Percentiles rank a stretch among this genome's conserved stretches.
Conservation (phyloP, 2,797 vertebrate species). For the Echeneis naucrates region DNA sequence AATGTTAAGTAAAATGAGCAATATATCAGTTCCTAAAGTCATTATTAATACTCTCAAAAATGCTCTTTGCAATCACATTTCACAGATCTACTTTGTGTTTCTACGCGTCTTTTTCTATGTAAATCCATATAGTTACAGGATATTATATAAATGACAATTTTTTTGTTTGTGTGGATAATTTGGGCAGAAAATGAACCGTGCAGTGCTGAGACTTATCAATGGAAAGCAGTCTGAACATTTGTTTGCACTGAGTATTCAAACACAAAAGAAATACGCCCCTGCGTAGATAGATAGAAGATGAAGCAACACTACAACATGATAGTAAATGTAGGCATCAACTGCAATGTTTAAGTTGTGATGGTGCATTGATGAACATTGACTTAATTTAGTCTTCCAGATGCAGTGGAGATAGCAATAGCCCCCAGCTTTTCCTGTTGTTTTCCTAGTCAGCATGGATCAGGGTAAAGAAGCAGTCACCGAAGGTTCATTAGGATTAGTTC, state of each 20-base stretch:
- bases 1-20: neutral
- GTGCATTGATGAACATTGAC: neutral
- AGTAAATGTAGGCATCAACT: neutral
- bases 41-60: neutral
- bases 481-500: neutral
- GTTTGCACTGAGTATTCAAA: neutral
- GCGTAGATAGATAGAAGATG: neutral
- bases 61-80: neutral
- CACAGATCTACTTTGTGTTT: too few relatives aligned
- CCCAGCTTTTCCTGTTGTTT: neutral
- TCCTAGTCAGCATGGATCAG: neutral
- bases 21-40: neutral
- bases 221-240: slow-evolving; percentile 6
- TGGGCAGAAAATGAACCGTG: slow-evolving; percentile 1
- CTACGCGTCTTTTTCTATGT: too few relatives aligned
- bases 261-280: neutral
- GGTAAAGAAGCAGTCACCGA: neutral
- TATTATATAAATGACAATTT: neutral
- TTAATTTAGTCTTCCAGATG: neutral
- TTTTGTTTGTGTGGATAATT: slow-evolving; percentile 8
- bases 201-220: slow-evolving; percentile 13
- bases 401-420: neutral
- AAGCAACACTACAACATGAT: slow-evolving; percentile 1
- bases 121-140: too few relatives aligned
- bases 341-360: neutral